phyloP scores from a whole-genome alignment of 2,797 vertebrate species.

The Falco novaeseelandiae region DNA sequence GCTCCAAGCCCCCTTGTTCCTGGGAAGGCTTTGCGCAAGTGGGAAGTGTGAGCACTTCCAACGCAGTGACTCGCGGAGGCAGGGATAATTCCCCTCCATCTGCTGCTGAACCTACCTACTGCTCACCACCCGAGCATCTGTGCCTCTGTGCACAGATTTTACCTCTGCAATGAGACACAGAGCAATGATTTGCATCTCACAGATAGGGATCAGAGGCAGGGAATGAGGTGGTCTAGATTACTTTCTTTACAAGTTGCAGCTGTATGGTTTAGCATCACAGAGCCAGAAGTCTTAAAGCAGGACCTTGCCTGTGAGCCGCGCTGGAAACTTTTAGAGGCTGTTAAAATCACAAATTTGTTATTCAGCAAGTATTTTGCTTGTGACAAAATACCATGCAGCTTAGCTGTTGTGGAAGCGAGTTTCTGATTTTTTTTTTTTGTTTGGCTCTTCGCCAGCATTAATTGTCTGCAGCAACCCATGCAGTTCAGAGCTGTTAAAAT shows the following conservation, averaged over 20 bases:
- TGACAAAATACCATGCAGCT: neutral
- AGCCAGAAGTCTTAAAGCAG: neutral
- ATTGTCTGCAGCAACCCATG: neutral
- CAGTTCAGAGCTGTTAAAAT: neutral
- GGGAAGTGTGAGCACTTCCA: neutral
- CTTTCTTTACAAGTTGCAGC: neutral
- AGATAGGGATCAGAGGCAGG: neutral
- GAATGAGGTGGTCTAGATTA: neutral
- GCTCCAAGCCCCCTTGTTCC: neutral
- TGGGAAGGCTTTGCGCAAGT: neutral
- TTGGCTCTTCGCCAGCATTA: neutral
- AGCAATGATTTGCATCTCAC: neutral
- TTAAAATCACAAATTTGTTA: neutral
- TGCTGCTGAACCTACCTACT: neutral
- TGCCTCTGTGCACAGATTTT: neutral
- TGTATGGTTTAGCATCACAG: neutral
- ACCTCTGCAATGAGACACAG: fast-evolving
- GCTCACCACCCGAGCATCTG: neutral
- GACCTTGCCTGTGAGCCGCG: neutral
- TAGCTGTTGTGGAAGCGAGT: neutral
- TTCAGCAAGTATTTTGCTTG: neutral
- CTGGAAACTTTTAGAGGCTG: neutral
- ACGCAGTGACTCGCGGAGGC: fast-evolving
- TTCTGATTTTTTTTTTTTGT: neutral
- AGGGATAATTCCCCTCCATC: neutral